phyloP scores from a whole-genome alignment of 1,140 invertebrate species.

The Latrodectus geometricus region DNA sequence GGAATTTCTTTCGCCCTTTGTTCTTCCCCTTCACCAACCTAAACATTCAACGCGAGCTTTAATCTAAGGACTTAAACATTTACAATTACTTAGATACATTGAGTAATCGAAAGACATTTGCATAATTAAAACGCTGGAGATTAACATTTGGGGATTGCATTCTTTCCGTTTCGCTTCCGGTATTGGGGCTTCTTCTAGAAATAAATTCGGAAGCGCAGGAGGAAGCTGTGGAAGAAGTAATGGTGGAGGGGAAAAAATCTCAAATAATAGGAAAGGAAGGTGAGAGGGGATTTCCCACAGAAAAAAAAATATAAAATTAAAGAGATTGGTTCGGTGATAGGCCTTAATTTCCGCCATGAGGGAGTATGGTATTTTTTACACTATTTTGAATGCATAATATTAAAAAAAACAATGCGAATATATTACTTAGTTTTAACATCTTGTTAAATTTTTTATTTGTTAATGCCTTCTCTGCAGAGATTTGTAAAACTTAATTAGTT shows the following conservation, averaged over 20 bases:
- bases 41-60: conserved; percentile 5
- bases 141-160: conserved; percentile 33
- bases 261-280: neutral
- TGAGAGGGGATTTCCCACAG: conserved; percentile 37
- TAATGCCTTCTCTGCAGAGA: neutral
- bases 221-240: neutral
- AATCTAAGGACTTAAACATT: conserved; percentile 49
- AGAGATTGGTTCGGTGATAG: conserved; percentile 37
- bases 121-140: conserved; percentile 58
- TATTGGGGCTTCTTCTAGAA: neutral
- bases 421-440: conserved; percentile 1
- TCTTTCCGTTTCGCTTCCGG: conserved; percentile 28
- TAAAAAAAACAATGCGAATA: neutral
- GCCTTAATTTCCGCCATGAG: conserved; percentile 43
- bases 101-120: conserved; percentile 47
- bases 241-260: neutral
- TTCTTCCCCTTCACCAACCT: neutral
- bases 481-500: too few species aligned
- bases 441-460: neutral
- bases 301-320: conserved; percentile 36
- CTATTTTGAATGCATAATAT: neutral
- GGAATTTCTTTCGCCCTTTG: too few species aligned
- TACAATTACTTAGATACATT: conserved; percentile 49
- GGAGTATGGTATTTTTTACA: conserved; percentile 10
- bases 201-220: conserved; percentile 14